Percentiles rank a stretch among this genome's conserved stretches.
phyloP scores from a whole-genome alignment of 2,888 invertebrate species.

The Cryptocephalus moraei region DNA sequence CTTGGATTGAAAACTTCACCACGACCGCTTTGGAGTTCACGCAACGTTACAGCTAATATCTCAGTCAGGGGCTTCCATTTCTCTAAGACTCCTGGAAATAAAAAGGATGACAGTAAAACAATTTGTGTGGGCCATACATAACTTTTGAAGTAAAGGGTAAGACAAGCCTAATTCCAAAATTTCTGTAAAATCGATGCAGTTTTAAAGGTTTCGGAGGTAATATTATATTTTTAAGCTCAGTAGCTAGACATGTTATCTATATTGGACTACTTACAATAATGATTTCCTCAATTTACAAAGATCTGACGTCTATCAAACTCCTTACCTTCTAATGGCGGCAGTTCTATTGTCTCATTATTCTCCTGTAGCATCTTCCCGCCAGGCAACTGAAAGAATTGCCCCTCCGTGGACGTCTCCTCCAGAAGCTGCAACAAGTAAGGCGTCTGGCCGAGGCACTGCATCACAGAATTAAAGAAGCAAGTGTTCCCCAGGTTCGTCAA shows the following conservation, averaged over 20 bases:
- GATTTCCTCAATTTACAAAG: too few species aligned
- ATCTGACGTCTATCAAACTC: neutral
- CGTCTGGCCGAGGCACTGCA: constrained; percentile 86
- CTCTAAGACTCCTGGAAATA: constrained; percentile 40
- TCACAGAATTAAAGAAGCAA: constrained; percentile 93
- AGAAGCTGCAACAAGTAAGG: constrained; percentile 61
- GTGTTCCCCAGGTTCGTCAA: constrained; percentile 89
- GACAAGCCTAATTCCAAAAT: too few species aligned
- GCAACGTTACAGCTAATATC: constrained; percentile 57
- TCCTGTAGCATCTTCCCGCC: constrained; percentile 55
- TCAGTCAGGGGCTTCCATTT: constrained; percentile 60
- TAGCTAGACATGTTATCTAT: too few species aligned
- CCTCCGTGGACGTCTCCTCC: constrained; percentile 56
- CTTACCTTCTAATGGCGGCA: constrained; percentile 26
- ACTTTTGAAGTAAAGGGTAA: too few species aligned
- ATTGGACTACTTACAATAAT: too few species aligned
- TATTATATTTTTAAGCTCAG: too few species aligned
- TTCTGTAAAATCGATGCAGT: too few species aligned
- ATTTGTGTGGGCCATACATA: too few species aligned
- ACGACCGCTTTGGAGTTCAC: constrained; percentile 55
- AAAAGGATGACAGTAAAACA: neutral
- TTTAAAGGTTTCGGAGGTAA: too few species aligned
- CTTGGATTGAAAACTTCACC: constrained; percentile 54
- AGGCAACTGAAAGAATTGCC: constrained; percentile 60
- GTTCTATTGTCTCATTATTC: constrained; percentile 18